Evolutionary conservation across 2,888 invertebrate genomes (phyloP).

Genomic region (Calephelis perditalis): DNA sequence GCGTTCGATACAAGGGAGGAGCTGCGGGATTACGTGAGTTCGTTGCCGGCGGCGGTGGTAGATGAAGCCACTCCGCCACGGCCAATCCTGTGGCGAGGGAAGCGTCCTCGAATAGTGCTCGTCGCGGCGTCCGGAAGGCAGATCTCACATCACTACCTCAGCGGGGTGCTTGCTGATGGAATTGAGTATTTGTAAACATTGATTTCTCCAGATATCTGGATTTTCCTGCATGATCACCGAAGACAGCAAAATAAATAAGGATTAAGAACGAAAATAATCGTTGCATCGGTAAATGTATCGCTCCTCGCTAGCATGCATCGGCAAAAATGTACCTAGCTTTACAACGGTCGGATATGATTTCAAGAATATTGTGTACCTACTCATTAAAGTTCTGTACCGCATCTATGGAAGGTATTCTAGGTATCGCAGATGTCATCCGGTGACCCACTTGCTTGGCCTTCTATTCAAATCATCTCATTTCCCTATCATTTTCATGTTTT

Average conservation of each 20-base stretch:
- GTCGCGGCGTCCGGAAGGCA: constrained; percentile 47
- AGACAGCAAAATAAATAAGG: neutral
- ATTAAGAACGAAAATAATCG: neutral
- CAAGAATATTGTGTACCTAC: too few species aligned
- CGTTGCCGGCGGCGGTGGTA: constrained; percentile 37
- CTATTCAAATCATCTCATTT: too few species aligned
- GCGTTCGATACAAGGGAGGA: constrained; percentile 45
- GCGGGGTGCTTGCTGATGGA: constrained; percentile 39
- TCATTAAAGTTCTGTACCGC: too few species aligned
- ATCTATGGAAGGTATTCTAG: too few species aligned
- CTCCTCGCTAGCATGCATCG: too few species aligned
- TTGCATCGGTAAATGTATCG: too few species aligned
- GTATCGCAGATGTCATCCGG: too few species aligned
- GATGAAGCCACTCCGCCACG: constrained; percentile 27
- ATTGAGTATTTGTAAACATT: constrained; percentile 49
- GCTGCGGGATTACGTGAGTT: constrained; percentile 38
- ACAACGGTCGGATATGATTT: too few species aligned
- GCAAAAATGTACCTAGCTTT: too few species aligned
- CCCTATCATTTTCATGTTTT: too few species aligned
- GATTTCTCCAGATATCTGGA: neutral
- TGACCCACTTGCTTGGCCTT: too few species aligned
- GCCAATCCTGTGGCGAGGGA: constrained; percentile 40
- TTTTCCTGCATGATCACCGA: neutral
- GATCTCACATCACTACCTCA: constrained; percentile 49
- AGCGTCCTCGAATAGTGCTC: constrained; percentile 41